Base-by-base conservation (phyloP, 2,888 invertebrate genomes). In the Willowsia nigromaculata region DNA sequence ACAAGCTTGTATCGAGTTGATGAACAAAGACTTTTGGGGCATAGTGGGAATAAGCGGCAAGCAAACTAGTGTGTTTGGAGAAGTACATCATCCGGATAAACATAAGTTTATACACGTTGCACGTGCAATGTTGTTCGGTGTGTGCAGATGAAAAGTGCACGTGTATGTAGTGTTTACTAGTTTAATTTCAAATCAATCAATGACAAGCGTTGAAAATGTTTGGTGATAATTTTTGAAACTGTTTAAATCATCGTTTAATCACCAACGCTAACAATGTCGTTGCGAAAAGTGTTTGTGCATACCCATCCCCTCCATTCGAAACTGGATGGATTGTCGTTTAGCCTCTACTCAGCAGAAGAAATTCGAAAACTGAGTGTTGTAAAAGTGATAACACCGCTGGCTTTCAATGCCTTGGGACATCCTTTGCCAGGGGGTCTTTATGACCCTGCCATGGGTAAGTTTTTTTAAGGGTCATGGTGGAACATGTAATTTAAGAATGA, bases 391-490 rank as follows among this genome's bases (percentile, higher is more conserved):
- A 97, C 97, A 59, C 95, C 96, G 0, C 94, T 96, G 56, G 96
- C 96, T 15, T 97, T 98, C 93, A 98, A 98, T 94, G 94, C 95
- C 0, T 94, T 99, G 91, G 97, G 97, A 0, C 97, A 98, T 94
- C 96, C 98, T 1, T 94, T 96, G 4, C 95, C 95, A 82, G 97
- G 97, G 33, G 99, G 99, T n/a, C 94, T 99, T 0, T 98, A 99
- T 94, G 99, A 99, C 94, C 95, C 96, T 78, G 95, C 95, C 1
- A 94, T 99, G 94, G 99, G 98, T 95, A 94, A 93, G 82, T 22
- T 22, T 47, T 15, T 13, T 47, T 50, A 27, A 50, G 50, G 2
- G 15, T 78, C 25, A 78, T n/a, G 22, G 43, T 37, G 18, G 33
- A 7, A 7, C 33, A 74, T 3, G 43, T 18, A 22, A 7, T 7